phyloP scores from a whole-genome alignment of 2,888 invertebrate species.

The Mythimna pallens region DNA sequence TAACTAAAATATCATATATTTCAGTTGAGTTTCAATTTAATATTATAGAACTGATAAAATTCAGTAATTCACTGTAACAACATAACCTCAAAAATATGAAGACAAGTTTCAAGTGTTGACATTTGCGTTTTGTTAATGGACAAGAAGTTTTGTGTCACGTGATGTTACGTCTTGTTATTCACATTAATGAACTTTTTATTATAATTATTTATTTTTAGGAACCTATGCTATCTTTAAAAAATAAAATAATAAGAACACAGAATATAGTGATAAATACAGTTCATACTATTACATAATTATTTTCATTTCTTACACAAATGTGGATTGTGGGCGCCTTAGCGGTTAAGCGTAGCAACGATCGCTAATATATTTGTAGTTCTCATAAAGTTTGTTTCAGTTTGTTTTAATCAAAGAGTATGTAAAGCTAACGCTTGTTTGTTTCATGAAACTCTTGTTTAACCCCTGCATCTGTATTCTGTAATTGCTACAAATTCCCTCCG shows the following conservation, averaged over 20 bases:
- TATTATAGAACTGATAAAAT: too few relatives aligned
- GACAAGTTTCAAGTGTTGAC: slow-evolving; percentile 3
- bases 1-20: not conserved
- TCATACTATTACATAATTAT: not conserved
- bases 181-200: too few relatives aligned
- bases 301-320: not conserved
- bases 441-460: not conserved
- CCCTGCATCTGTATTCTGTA: not conserved
- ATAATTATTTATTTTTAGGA: too few relatives aligned
- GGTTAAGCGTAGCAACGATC: not conserved
- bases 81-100: slow-evolving; percentile 48
- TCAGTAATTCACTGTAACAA: slow-evolving; percentile 8
- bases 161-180: slow-evolving; percentile 11
- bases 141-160: not conserved
- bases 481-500: too few relatives aligned
- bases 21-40: too few relatives aligned
- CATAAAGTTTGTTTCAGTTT: not conserved
- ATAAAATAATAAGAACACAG: not conserved
- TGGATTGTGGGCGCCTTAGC: not conserved
- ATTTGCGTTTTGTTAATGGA: slow-evolving; percentile 29
- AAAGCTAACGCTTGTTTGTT: not conserved
- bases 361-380: not conserved
- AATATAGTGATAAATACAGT: not conserved
- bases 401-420: too few relatives aligned
- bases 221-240: too few relatives aligned